Evolutionary conservation across 2,888 invertebrate genomes (phyloP).

Genomic region (Eretmocerus hayati): DNA sequence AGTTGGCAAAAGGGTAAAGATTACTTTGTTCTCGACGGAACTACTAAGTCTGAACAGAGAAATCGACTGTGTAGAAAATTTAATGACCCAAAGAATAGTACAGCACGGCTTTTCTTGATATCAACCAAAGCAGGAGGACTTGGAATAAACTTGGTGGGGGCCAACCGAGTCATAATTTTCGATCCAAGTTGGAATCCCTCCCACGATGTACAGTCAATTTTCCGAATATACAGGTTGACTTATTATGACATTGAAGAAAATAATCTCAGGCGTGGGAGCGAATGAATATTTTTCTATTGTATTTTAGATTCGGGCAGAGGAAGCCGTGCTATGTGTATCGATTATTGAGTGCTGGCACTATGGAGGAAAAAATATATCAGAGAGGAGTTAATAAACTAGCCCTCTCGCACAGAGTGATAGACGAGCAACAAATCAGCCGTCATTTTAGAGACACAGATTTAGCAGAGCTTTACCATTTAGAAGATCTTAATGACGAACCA

Average conservation of each 20-base stretch:
- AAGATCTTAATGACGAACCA: conserved; percentile 55
- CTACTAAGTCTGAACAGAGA: neutral
- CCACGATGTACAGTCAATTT: conserved; percentile 50
- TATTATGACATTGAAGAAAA: neutral
- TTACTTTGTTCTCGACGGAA: conserved; percentile 13
- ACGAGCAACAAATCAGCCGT: conserved; percentile 94
- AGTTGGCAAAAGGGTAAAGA: conserved; percentile 10
- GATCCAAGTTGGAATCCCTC: conserved; percentile 69
- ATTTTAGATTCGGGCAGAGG: conserved; percentile 78
- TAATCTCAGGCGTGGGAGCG: neutral
- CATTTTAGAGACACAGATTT: conserved; percentile 89
- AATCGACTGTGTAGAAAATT: conserved; percentile 5
- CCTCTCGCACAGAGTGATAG: conserved; percentile 87
- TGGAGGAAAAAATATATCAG: conserved; percentile 97
- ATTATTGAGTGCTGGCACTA: conserved; percentile 86
- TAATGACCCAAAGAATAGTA: conserved; percentile 12
- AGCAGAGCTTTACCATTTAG: conserved; percentile 78
- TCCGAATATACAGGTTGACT: conserved; percentile 14
- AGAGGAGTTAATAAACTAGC: conserved; percentile 92
- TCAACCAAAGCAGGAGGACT: conserved; percentile 58
- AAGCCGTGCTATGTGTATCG: conserved; percentile 95
- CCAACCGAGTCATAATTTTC: conserved; percentile 58
- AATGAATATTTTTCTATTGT: neutral
- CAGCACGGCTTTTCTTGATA: conserved; percentile 13
- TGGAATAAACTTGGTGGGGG: conserved; percentile 60